phyloP scores from a whole-genome alignment of 2,113 vertebrate species.

The Addax nasomaculatus region DNA sequence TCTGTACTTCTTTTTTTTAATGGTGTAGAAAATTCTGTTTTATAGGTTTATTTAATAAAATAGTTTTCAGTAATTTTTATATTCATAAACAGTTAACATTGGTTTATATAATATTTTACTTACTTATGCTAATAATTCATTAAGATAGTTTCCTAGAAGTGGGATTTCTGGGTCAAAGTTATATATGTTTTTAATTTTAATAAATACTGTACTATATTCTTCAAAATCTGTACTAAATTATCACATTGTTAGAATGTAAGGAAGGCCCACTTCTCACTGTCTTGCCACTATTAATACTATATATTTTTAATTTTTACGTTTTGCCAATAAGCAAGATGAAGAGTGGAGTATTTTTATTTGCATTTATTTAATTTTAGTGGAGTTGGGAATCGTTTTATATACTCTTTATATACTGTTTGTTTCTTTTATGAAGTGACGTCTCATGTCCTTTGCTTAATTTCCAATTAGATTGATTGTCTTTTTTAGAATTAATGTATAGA shows the following conservation, averaged over 20 bases:
- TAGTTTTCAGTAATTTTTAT: not conserved
- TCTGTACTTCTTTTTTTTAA: not conserved
- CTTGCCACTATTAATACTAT: not conserved
- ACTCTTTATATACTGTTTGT: not conserved
- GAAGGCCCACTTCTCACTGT: not conserved
- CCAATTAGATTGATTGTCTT: not conserved
- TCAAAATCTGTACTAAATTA: not conserved
- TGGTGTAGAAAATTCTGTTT: not conserved
- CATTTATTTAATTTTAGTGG: not conserved
- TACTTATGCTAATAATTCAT: not conserved
- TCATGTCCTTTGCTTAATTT: slow-evolving; percentile 31
- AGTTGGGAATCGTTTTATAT: not conserved
- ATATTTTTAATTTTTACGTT: not conserved
- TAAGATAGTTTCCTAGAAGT: not conserved
- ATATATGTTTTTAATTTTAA: slow-evolving; percentile 16
- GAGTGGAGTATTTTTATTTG: slow-evolving; percentile 18
- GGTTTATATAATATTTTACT: not conserved
- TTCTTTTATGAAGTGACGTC: not conserved
- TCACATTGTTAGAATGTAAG: not conserved
- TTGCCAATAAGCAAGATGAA: not conserved
- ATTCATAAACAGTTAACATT: not conserved
- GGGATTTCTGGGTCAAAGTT: not conserved
- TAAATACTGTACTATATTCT: not conserved
- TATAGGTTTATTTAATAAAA: slow-evolving; percentile 13
- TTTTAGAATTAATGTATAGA: not conserved